A percentile compares a stretch with the other conserved stretches of the same genome.
Conservation (phyloP, 1,140 invertebrate genomes). For the Hetaerina americana region DNA sequence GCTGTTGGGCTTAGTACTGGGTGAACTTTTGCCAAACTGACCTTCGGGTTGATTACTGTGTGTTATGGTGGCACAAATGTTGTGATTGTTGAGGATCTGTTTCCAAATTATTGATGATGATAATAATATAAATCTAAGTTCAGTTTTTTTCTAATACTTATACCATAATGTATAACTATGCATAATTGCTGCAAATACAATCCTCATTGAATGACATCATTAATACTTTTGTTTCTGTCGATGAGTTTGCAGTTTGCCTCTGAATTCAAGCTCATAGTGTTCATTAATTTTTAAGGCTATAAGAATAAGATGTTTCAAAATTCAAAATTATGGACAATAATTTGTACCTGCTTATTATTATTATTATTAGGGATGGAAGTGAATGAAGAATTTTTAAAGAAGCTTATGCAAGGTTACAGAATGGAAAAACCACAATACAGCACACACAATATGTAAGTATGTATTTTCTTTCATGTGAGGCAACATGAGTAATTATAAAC, state of each 20-base stretch:
- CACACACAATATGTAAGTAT: conserved; percentile 28
- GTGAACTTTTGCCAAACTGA: too few species aligned
- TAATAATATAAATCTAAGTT: neutral
- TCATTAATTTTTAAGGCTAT: neutral
- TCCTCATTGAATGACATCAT: too few species aligned
- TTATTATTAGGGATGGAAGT: conserved; percentile 20
- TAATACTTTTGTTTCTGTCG: neutral
- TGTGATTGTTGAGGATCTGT: neutral
- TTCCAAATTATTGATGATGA: neutral
- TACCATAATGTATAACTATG: neutral
- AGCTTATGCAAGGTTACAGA: conserved; percentile 30
- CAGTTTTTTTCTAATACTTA: neutral
- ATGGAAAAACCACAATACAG: conserved; percentile 31
- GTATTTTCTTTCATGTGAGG: too few species aligned
- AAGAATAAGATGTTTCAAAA: neutral
- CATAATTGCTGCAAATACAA: neutral
- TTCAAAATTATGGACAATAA: neutral
- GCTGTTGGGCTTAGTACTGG: too few species aligned
- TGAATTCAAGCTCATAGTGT: neutral
- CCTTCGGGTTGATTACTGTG: too few species aligned
- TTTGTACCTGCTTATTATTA: neutral
- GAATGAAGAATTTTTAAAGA: conserved; percentile 26
- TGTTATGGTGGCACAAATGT: neutral
- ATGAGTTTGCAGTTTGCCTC: neutral
- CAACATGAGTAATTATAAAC: neutral